Conservation (phyloP, 2,113 vertebrate genomes). For the Rutilus rutilus region DNA sequence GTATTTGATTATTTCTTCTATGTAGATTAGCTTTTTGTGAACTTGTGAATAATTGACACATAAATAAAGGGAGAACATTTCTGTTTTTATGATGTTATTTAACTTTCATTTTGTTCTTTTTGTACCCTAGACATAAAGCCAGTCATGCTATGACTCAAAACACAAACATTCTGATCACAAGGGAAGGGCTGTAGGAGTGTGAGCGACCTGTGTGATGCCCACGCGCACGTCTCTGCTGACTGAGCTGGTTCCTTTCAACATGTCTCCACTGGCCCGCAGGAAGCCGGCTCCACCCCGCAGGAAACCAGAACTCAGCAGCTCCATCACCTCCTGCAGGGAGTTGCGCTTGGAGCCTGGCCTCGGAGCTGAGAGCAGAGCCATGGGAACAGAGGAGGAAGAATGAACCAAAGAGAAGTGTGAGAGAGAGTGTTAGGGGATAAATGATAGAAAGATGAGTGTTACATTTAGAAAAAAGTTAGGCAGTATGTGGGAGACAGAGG, state of each 20-base stretch:
- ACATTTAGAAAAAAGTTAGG: background rate
- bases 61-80: background rate
- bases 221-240: constrained; percentile 86
- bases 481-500: background rate
- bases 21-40: background rate
- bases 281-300: constrained; percentile 88
- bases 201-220: constrained; percentile 88
- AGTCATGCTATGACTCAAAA: background rate
- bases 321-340: constrained; percentile 87
- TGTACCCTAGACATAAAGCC: background rate
- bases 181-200: background rate
- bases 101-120: background rate
- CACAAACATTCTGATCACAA: background rate
- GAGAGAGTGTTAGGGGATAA: background rate
- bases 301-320: constrained; percentile 88
- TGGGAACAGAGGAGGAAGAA: background rate
- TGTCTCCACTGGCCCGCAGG: constrained; percentile 89
- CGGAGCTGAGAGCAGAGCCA: constrained; percentile 51
- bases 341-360: constrained; percentile 74
- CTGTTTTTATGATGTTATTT: background rate
- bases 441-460: background rate
- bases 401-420: background rate
- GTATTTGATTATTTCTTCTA: background rate
- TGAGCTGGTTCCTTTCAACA: constrained; percentile 89
- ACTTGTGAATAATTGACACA: background rate